Conservation (phyloP, 2,113 vertebrate species). For the Siniperca knerii region DNA sequence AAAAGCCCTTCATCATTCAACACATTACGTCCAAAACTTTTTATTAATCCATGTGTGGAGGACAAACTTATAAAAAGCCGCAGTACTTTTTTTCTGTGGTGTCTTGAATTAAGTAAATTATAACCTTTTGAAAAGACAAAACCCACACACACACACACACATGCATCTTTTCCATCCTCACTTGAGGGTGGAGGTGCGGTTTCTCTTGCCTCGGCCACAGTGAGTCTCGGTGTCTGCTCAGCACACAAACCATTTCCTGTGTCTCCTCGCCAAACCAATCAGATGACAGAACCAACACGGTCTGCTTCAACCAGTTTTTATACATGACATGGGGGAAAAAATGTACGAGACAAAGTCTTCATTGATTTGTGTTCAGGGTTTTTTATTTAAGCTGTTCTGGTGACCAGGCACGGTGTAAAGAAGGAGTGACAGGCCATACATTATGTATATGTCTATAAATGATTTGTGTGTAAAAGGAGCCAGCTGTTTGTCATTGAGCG, state of each 20-base stretch:
- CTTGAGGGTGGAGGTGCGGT: slow-evolving; percentile 79
- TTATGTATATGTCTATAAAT: slow-evolving; percentile 55
- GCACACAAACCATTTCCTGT: slow-evolving; percentile 82
- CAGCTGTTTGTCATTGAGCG: slow-evolving; percentile 40
- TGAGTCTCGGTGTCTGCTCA: slow-evolving; percentile 79
- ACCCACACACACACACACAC: slow-evolving; percentile 48
- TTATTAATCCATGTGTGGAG: slow-evolving; percentile 38
- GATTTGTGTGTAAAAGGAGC: slow-evolving; percentile 37
- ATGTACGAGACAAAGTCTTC: slow-evolving; percentile 55
- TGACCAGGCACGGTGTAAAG: neutral
- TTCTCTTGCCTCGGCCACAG: slow-evolving; percentile 71
- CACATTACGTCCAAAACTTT: slow-evolving; percentile 32
- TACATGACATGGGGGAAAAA: slow-evolving; percentile 20
- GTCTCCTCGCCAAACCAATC: slow-evolving; percentile 73
- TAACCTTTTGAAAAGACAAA: slow-evolving; percentile 59
- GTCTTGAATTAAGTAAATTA: slow-evolving; percentile 62
- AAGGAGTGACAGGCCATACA: slow-evolving; percentile 24
- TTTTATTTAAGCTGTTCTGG: slow-evolving; percentile 31
- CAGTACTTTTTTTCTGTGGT: slow-evolving; percentile 46
- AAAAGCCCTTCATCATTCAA: slow-evolving; percentile 47
- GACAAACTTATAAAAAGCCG: slow-evolving; percentile 47
- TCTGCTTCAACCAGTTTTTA: slow-evolving; percentile 46
- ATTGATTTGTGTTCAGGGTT: slow-evolving; percentile 52
- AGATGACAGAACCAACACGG: slow-evolving; percentile 58
- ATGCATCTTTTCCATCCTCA: slow-evolving; percentile 60